phyloP scores from a whole-genome alignment of 2,797 vertebrate species.

The Parauchenoglanis ngamensis region DNA sequence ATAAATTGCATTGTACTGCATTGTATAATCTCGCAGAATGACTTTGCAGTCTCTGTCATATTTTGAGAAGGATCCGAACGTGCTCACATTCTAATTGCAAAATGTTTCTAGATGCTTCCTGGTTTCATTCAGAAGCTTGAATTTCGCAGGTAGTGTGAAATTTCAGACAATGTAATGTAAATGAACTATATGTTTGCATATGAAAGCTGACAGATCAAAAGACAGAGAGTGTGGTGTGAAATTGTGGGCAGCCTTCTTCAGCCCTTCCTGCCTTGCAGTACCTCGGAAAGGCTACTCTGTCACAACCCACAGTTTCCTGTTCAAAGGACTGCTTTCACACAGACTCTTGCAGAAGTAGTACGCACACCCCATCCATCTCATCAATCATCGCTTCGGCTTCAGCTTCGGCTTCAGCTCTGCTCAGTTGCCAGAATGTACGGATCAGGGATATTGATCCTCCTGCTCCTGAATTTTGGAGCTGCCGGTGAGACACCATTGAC shows the following conservation, averaged over 20 bases:
- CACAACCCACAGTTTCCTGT: conserved; percentile 68
- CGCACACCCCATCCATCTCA: not conserved
- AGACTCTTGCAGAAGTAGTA: not conserved
- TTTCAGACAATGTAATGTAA: not conserved
- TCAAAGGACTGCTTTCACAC: conserved; percentile 27
- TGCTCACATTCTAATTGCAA: not conserved
- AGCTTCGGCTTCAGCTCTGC: not conserved
- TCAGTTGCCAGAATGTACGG: conserved; percentile 39
- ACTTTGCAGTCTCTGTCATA: not conserved
- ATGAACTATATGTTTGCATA: not conserved
- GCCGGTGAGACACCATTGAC: conserved; percentile 51
- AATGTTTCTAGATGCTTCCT: not conserved
- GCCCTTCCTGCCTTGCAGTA: not conserved
- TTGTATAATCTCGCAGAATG: not conserved
- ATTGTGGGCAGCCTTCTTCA: not conserved
- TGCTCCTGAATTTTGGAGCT: conserved; percentile 46
- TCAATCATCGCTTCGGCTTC: not conserved
- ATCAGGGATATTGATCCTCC: conserved; percentile 32
- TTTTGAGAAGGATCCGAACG: not conserved
- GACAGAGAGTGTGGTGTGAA: not conserved
- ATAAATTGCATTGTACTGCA: not conserved
- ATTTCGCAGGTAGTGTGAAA: not conserved
- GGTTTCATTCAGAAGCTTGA: not conserved
- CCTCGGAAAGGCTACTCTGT: conserved; percentile 63
- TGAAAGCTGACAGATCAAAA: not conserved